Conservation (phyloP, 2,797 vertebrate genomes). For the Nyctalus aviator region DNA sequence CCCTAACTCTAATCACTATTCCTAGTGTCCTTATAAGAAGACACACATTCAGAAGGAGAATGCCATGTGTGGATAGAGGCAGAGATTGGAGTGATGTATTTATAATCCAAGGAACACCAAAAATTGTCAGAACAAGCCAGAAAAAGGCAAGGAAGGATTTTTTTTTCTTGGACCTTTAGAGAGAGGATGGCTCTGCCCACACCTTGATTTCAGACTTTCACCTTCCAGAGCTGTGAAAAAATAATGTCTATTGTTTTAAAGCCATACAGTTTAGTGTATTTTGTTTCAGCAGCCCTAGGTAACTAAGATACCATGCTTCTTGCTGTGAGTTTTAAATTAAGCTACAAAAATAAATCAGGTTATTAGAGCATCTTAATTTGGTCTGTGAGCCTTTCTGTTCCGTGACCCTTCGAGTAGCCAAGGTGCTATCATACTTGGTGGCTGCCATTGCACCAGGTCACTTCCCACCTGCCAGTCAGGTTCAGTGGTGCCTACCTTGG, state of each 20-base stretch:
- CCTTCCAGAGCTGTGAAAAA: not conserved
- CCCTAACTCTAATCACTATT: not conserved
- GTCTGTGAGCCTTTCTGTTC: not conserved
- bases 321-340: not conserved
- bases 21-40: not conserved
- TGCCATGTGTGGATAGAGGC: accelerated
- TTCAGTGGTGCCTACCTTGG: not conserved
- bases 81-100: not conserved
- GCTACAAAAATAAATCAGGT: not conserved
- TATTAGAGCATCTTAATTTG: not conserved
- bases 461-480: not conserved
- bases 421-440: not conserved
- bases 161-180: not conserved
- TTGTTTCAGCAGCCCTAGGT: not conserved
- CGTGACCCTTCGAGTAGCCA: not conserved
- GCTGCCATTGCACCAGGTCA: not conserved
- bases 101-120: not conserved
- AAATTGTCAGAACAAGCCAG: not conserved
- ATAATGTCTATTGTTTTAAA: not conserved
- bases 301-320: not conserved
- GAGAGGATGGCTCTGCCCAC: not conserved
- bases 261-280: not conserved
- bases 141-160: not conserved
- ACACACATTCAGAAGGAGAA: not conserved
- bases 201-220: not conserved